These are phyloP conservation scores for Chorisops tibialis DNA, from an alignment of 2,888 invertebrate species.

Conservation along the genomic window DNA sequence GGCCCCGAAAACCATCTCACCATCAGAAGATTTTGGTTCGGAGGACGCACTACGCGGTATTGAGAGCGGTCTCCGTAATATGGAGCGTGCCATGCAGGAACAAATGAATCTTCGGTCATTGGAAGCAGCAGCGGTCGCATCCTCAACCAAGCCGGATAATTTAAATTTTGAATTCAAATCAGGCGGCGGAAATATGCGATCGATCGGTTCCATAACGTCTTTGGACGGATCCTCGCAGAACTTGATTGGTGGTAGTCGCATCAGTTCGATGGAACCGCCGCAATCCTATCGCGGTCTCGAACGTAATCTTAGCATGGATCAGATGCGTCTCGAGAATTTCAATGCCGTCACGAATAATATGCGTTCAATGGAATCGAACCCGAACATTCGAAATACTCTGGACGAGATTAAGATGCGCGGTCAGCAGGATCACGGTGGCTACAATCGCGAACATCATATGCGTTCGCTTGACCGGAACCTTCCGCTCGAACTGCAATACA, in stretches of 20 bases:
- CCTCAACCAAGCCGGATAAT: conserved; percentile 29
- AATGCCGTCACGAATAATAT: conserved; percentile 25
- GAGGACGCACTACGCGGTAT: conserved; percentile 52
- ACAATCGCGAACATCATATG: conserved; percentile 51
- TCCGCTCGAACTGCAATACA: conserved; percentile 51
- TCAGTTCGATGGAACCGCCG: conserved; percentile 29
- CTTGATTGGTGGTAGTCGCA: conserved; percentile 33
- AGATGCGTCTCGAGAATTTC: conserved; percentile 36
- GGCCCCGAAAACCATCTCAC: conserved; percentile 37
- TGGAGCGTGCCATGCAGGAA: conserved; percentile 53
- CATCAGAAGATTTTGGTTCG: conserved; percentile 51
- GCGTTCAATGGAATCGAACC: conserved; percentile 37
- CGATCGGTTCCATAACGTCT: conserved; percentile 36
- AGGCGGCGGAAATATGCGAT: conserved; percentile 35
- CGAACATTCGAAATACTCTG: conserved; percentile 33
- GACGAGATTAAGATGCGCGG: conserved; percentile 34
- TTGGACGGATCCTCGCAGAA: conserved; percentile 33
- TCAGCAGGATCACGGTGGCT: conserved; percentile 23
- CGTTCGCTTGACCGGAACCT: conserved; percentile 51
- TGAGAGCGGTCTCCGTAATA: conserved; percentile 51
- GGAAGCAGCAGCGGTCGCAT: conserved; percentile 42
- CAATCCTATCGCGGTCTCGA: conserved; percentile 38
- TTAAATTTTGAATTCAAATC: conserved; percentile 32
- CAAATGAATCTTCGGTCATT: conserved; percentile 50
- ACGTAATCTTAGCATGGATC: conserved; percentile 46